phyloP scores from a whole-genome alignment of 2,888 invertebrate species.

The Acheta domesticus region DNA sequence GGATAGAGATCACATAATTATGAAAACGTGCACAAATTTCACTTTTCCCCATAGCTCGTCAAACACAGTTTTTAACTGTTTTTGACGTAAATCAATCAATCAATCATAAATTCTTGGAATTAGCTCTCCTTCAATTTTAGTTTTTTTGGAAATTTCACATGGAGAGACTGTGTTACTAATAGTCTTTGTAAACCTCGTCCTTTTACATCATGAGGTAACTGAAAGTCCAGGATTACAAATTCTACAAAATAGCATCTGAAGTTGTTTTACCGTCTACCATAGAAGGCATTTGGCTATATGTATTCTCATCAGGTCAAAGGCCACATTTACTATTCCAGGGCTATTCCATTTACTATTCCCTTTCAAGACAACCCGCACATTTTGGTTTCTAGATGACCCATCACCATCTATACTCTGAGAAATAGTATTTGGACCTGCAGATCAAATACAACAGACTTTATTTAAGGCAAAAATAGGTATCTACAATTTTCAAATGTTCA shows the following conservation, averaged over 20 bases:
- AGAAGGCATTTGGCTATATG: slow-evolving; percentile 34
- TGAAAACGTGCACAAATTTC: too few relatives aligned
- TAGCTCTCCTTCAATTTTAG: slow-evolving; percentile 49
- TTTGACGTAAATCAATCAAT: too few relatives aligned
- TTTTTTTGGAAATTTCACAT: slow-evolving; percentile 51
- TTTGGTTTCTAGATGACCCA: slow-evolving; percentile 31
- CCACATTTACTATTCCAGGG: slow-evolving; percentile 41
- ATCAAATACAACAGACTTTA: too few relatives aligned
- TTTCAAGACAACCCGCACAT: slow-evolving; percentile 34
- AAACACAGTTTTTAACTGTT: too few relatives aligned
- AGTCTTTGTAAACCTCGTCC: slow-evolving; percentile 50
- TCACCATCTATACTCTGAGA: slow-evolving; percentile 45
- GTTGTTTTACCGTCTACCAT: slow-evolving; percentile 46
- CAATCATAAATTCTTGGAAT: slow-evolving; percentile 50
- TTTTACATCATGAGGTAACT: slow-evolving; percentile 50
- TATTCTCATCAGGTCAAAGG: slow-evolving; percentile 45
- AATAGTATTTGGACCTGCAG: slow-evolving; percentile 46
- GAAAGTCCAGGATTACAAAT: slow-evolving; percentile 50
- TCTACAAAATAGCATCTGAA: slow-evolving; percentile 50
- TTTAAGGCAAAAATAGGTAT: too few relatives aligned
- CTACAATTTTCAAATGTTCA: too few relatives aligned
- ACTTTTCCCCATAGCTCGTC: too few relatives aligned
- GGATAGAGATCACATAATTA: too few relatives aligned
- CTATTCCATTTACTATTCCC: too few relatives aligned
- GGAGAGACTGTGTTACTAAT: slow-evolving; percentile 49